Conservation (phyloP, 2,113 vertebrate species). For the Serinus canaria region DNA sequence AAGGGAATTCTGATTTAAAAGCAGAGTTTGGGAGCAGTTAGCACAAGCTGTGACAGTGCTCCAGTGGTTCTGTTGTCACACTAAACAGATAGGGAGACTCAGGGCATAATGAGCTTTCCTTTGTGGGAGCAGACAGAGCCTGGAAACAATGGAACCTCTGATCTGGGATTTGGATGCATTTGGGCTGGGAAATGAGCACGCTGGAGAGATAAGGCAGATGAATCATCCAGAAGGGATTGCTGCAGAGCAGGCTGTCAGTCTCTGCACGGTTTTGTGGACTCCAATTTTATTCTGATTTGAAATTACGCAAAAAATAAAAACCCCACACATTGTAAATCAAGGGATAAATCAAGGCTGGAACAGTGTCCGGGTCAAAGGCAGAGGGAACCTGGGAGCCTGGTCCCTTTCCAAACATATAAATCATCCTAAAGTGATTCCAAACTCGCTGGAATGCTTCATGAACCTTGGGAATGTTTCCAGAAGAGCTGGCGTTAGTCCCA, state of each 20-base stretch:
- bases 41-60: not conserved
- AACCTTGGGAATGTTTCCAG: slow-evolving; percentile 38
- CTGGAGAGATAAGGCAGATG: slow-evolving; percentile 24
- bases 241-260: not conserved
- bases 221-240: not conserved
- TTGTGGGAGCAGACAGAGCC: not conserved
- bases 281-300: not conserved
- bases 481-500: not conserved
- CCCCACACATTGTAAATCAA: not conserved
- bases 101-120: not conserved
- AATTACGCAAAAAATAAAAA: not conserved
- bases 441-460: not conserved
- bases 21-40: not conserved
- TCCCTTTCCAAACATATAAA: slow-evolving; percentile 46
- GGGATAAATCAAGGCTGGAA: not conserved
- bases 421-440: slow-evolving; percentile 53
- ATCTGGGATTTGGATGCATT: slow-evolving; percentile 23
- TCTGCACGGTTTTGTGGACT: not conserved
- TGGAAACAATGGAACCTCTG: slow-evolving; percentile 19
- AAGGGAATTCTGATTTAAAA: not conserved
- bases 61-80: not conserved
- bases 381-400: slow-evolving; percentile 38
- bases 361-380: slow-evolving; percentile 36
- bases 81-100: not conserved
- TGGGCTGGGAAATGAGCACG: not conserved